Evolutionary conservation across 1,140 invertebrate genomes (phyloP), one percentile per base, ranked within the genome.

Genomic region (Sycobia sp.): DNA sequence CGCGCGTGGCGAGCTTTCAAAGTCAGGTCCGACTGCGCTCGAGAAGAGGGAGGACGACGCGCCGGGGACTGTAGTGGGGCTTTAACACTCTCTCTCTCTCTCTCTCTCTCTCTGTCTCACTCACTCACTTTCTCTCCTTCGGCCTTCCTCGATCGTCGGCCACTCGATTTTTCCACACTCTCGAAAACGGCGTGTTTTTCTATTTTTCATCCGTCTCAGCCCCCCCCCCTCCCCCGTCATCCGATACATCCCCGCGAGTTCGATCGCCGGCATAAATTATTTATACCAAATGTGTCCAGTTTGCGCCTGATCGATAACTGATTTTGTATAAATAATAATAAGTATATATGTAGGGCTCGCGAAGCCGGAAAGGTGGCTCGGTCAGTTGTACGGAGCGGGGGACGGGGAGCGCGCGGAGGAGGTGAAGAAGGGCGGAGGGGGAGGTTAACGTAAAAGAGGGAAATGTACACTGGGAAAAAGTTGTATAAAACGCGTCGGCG

Each of bases 1-100:
- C n/a, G n/a, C 65, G 68, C 67, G 53, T 57, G 67, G n/a, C n/a
- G n/a, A 65, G 68, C 72, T 74, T 77, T 75, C 73, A 72, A 78
- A 76, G 72, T 76, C 77, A 78, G 76, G 67, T 67, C 61, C 69
- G 66, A 73, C 50, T 44, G 38, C 51, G 56, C 65, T 65, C 53
- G 61, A 65, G 62, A 58, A 65, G 47, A 20, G 27, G 13, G 27
- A 60, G 67, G 50, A 16, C 54, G 66, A 56, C 34, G 60, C n/a
- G 29, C 23, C 20, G 14, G 34, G 47, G 16, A 5, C 0, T 32
- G 27, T 22, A 34, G n/a, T 11, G 22, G 36, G 47, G 3, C 4
- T 29, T 16, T 14, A 18, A 18, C n/a, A 22, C 32, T 27, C 4
- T 20, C n/a, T n/a, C n/a, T 11, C 41, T 16, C 25, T 43, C 18